phyloP scores from a whole-genome alignment of 2,797 vertebrate species.

The Betta splendens region DNA sequence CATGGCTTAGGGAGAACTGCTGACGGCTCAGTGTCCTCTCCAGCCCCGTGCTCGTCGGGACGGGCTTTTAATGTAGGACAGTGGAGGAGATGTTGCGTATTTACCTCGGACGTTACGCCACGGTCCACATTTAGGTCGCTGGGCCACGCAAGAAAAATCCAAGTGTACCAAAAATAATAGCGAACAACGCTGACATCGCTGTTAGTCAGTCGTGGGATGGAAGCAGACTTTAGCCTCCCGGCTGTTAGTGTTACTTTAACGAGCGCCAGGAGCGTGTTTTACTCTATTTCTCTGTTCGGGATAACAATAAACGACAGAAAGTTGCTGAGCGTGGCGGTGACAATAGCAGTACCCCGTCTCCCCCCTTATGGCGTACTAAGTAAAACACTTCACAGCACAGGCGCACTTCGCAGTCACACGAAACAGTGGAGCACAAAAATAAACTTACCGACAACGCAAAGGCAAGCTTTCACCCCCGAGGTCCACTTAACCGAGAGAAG shows the following conservation, averaged over 20 bases:
- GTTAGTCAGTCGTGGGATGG: conserved; percentile 51
- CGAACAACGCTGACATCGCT: conserved; percentile 46
- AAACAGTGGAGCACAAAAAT: conserved; percentile 77
- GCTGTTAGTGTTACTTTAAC: background rate
- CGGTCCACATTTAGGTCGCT: conserved; percentile 24
- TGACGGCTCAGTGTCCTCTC: background rate
- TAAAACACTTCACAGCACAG: conserved; percentile 77
- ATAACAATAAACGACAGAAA: conserved; percentile 48
- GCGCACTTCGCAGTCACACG: conserved; percentile 76
- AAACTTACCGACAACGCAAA: conserved; percentile 76
- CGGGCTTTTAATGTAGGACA: conserved; percentile 16
- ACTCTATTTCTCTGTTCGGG: conserved; percentile 1
- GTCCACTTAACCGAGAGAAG: conserved; percentile 4
- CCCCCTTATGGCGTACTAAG: conserved; percentile 79
- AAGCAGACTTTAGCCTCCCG: conserved; percentile 13
- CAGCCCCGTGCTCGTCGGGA: background rate
- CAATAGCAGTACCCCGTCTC: conserved; percentile 48
- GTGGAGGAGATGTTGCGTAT: conserved; percentile 29
- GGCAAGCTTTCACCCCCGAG: conserved; percentile 35
- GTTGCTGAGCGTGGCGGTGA: conserved; percentile 48
- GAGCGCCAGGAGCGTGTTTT: background rate
- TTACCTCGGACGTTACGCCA: conserved; percentile 35
- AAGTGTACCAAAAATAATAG: conserved; percentile 47
- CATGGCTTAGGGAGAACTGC: background rate
- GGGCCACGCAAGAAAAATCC: conserved; percentile 26